Evolutionary conservation across 2,797 vertebrate species (phyloP).

Genomic region (Chelon auratus): DNA sequence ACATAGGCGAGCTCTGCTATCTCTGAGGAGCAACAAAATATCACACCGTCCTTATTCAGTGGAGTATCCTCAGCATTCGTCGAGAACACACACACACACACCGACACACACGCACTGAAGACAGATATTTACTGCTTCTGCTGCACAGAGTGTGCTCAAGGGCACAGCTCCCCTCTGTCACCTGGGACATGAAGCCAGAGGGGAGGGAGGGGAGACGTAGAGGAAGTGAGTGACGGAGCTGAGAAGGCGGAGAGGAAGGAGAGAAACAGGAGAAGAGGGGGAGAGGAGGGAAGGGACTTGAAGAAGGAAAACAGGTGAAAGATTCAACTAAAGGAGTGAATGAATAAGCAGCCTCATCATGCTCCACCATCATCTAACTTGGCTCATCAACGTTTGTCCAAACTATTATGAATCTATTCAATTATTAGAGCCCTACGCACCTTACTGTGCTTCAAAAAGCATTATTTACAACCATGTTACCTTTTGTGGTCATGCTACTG

Average conservation of each 20-base stretch:
- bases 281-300: constrained; percentile 10
- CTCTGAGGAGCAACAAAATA: constrained; percentile 55
- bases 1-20: constrained; percentile 26
- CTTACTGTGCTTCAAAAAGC: not conserved
- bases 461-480: not conserved
- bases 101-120: constrained; percentile 20
- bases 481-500: constrained; percentile 1
- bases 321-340: not conserved
- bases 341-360: constrained; percentile 7
- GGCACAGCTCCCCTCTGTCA: constrained; percentile 65
- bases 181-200: constrained; percentile 60
- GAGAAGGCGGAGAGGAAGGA: constrained; percentile 15
- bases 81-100: not conserved
- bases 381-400: not conserved
- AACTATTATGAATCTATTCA: constrained; percentile 1
- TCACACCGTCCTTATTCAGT: constrained; percentile 28
- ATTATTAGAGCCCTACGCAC: not conserved
- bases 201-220: constrained; percentile 18
- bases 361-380: not conserved
- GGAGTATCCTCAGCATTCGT: constrained; percentile 35
- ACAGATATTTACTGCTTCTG: constrained; percentile 66
- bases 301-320: constrained; percentile 33
- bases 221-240: constrained; percentile 24
- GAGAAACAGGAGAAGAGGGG: constrained; percentile 21
- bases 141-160: constrained; percentile 68